Conservation (phyloP, 2,888 invertebrate genomes). For the Lepidocyrtoides sp. region DNA sequence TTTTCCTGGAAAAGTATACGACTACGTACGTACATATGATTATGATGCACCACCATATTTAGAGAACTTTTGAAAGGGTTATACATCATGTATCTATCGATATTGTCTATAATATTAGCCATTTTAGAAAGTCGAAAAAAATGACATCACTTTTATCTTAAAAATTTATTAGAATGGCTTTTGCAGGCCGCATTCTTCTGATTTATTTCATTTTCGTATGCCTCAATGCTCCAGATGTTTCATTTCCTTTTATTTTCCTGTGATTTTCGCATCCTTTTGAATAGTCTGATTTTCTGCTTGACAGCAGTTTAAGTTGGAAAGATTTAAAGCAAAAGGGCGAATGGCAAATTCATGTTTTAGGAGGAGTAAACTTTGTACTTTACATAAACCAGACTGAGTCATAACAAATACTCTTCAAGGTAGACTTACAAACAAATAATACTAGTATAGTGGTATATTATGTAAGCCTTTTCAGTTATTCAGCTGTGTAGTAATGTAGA, state of each 20-base stretch:
- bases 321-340: background rate
- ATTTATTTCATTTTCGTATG: slow-evolving; percentile 39
- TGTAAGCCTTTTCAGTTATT: slow-evolving; percentile 4
- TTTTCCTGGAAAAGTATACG: too few species aligned
- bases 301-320: slow-evolving; percentile 9
- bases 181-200: slow-evolving; percentile 18
- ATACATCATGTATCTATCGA: too few species aligned
- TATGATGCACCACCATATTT: too few species aligned
- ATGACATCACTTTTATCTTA: slow-evolving; percentile 37
- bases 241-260: background rate
- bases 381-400: slow-evolving; percentile 24
- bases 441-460: background rate
- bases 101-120: background rate
- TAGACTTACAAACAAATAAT: background rate
- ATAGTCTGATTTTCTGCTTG: slow-evolving; percentile 86
- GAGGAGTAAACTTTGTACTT: background rate
- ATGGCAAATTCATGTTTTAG: background rate
- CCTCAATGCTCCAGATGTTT: slow-evolving; percentile 44
- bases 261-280: slow-evolving; percentile 86
- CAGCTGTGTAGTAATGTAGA: background rate
- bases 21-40: too few species aligned
- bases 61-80: background rate
- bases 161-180: slow-evolving; percentile 41
- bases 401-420: background rate
- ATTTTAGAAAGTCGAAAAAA: background rate